Percentiles rank a stretch among this genome's conserved stretches.
phyloP scores from a whole-genome alignment of 2,888 invertebrate genomes.

The Spisula subtruncata region DNA sequence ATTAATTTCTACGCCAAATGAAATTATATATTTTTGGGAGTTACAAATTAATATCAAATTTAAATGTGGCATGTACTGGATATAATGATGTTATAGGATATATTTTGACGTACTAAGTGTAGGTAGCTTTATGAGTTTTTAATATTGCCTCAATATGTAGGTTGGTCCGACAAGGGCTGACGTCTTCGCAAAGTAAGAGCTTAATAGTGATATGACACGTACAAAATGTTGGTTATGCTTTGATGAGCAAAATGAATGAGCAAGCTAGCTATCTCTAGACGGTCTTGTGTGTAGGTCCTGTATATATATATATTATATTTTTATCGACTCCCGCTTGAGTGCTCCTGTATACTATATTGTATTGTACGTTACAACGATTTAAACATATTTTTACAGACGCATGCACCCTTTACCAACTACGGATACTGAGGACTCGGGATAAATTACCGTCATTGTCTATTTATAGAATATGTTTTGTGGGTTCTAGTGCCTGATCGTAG shows the following conservation, averaged over 20 bases:
- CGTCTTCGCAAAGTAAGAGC: background rate
- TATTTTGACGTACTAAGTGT: too few relatives aligned
- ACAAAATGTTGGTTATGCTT: constrained; percentile 4
- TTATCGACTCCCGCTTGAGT: background rate
- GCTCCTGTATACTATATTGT: background rate
- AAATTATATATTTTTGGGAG: too few relatives aligned
- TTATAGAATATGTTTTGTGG: background rate
- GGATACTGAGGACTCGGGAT: too few relatives aligned
- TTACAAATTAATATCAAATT: background rate
- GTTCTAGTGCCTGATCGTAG: background rate
- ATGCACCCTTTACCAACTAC: too few relatives aligned
- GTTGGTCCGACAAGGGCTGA: too few relatives aligned
- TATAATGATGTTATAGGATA: background rate
- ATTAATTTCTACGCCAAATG: too few relatives aligned
- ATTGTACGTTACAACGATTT: too few relatives aligned
- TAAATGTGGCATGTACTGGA: background rate
- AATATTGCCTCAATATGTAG: background rate
- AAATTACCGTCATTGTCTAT: background rate
- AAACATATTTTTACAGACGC: too few relatives aligned
- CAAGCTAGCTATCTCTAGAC: background rate
- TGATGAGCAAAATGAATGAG: background rate
- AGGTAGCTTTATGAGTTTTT: background rate
- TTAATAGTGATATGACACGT: background rate
- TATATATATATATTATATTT: background rate
- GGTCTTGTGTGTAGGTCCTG: background rate